Evolutionary conservation across 2,888 invertebrate genomes (phyloP), one percentile per base, ranked within the genome.

Genomic region (Campoplex capitator): DNA sequence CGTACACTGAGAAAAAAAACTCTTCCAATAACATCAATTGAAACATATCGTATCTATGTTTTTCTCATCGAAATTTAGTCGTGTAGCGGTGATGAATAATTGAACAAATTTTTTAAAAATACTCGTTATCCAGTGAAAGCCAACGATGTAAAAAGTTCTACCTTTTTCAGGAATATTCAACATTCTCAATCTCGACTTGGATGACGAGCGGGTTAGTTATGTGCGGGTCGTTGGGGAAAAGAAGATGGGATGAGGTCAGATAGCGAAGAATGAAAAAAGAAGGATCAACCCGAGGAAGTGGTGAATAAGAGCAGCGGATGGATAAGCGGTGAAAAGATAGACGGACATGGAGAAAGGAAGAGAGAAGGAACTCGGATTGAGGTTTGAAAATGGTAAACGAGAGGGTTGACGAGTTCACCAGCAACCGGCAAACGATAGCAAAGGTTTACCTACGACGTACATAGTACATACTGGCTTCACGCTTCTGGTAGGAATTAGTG

Each of bases 401-500:
- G 83, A 73, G 62, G 51, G 56, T 77, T 16, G 79, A 16, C 62
- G 75, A 71, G 38, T 79, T 65, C 54, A 75, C 77, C 58, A 67
- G 70, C 56, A 71, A 45, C 70, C 62, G 65, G 70, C 84, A 75
- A 79, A 79, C 75, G 76, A 73, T 62, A 68, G 76, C 65, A 73
- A 76, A 79, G 83, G 54, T 80, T 80, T 71, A 80, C 80, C 74
- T 67, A 58, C 56, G 48, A 67, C 45, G 65, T 68, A 58, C 23
- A 23, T 23, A 23, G 23, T 38, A 38, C 67, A 71, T 79, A 65
- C 75, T 86, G 80, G 73, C 80, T 86, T 86, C 77, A 86, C 88
- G 83, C 83, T 88, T 77, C 80, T 71, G 86, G 88, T 85, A 78
- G 83, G 80, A 84, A 88, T 88, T 86, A 85, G 85, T 84, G 83